A percentile compares a stretch with the other conserved stretches of the same genome.
Evolutionary conservation across 1,140 invertebrate species (phyloP).

Genomic region (Leptinotarsa defecta): DNA sequence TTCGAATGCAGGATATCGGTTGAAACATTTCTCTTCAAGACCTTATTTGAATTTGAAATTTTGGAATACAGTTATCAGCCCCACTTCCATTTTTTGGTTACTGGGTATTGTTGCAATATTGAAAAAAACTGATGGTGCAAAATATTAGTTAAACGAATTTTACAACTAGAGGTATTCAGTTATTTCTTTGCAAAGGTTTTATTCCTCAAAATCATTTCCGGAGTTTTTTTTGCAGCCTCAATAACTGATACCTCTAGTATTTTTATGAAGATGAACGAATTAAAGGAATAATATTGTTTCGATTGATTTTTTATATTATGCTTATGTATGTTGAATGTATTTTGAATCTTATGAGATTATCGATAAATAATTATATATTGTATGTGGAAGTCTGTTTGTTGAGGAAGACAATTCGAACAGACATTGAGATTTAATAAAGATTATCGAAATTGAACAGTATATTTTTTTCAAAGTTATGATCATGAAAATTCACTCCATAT

Average conservation of each 20-base stretch:
- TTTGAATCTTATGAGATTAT: conserved; percentile 1
- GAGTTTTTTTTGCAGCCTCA: neutral
- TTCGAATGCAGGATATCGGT: too few species aligned
- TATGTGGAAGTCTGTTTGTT: conserved; percentile 4
- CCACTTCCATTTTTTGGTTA: neutral
- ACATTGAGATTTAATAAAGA: conserved; percentile 9
- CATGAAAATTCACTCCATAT: neutral
- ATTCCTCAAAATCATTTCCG: neutral
- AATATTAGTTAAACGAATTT: conserved; percentile 13
- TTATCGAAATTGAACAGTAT: neutral
- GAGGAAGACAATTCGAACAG: neutral
- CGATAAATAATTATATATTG: neutral
- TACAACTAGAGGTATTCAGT: neutral
- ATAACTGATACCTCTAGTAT: neutral
- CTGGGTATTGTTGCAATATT: conserved; percentile 21
- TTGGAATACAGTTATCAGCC: neutral
- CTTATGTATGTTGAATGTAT: conserved; percentile 8
- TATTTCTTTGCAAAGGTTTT: neutral
- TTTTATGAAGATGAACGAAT: neutral
- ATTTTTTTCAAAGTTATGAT: too few species aligned
- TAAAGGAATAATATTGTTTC: neutral
- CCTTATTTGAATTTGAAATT: neutral
- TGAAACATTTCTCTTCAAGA: neutral
- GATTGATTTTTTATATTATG: neutral
- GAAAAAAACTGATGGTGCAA: conserved; percentile 4